Conservation (phyloP, 2,888 invertebrate genomes). For the Nomada hirtipes region DNA sequence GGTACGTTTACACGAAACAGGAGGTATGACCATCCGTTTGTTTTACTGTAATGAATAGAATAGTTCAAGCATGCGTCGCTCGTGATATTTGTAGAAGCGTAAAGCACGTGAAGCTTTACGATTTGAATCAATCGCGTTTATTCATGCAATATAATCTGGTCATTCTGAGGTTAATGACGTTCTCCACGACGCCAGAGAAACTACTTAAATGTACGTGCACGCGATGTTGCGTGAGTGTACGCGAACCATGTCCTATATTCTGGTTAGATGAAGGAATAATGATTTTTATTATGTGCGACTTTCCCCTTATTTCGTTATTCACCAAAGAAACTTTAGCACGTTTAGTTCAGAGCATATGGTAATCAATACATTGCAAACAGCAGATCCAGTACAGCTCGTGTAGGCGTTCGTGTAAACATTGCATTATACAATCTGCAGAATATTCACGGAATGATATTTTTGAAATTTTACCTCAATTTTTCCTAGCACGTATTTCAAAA, state of each 20-base stretch:
- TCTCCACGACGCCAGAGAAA: constrained; percentile 68
- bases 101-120: constrained; percentile 24
- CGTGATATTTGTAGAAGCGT: not conserved
- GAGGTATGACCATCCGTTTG: not conserved
- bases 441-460: too few species aligned
- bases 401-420: too few species aligned
- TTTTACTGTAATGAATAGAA: not conserved
- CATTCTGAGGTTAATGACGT: constrained; percentile 68
- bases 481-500: too few species aligned
- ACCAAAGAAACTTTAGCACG: not conserved
- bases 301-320: constrained; percentile 36
- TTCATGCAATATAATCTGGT: constrained; percentile 52
- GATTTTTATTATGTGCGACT: constrained; percentile 42
- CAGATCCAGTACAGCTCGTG: not conserved
- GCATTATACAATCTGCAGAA: too few species aligned
- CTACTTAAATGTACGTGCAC: constrained; percentile 62
- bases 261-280: constrained; percentile 55
- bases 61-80: not conserved
- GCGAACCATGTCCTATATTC: constrained; percentile 68
- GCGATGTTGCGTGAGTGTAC: constrained; percentile 75
- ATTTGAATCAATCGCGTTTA: constrained; percentile 39
- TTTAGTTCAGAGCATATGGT: not conserved
- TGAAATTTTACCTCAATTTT: too few species aligned
- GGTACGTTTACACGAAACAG: not conserved
- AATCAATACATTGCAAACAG: not conserved